Base-by-base conservation (phyloP, 2,113 vertebrate genomes). In the Spea bombifrons region DNA sequence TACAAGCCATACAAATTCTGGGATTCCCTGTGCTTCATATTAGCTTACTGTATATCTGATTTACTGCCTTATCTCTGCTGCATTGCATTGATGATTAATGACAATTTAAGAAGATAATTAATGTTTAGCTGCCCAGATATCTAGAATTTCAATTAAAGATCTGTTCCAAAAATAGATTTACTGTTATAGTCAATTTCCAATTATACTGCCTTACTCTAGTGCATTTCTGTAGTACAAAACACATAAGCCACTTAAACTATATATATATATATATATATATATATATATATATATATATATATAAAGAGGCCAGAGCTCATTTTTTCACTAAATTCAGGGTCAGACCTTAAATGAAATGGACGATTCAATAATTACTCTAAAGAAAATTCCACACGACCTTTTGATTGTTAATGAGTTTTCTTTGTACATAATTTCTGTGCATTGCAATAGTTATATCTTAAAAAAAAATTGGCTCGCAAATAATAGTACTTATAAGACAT, bases 81-180 rank as follows among this genome's bases (percentile, higher is more conserved):
- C 0, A 0, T 30, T 84, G 73, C 0, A 0, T 30, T n/a, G 1
- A 81, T 87, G 85, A 89, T 89, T 90, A 88, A 87, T 86, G 82
- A 71, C 80, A 86, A 86, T 87, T 88, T 88, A 87, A 85, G 86
- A 82, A 66, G 81, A 83, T 86, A 90, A 92, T 91, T 91, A 90
- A 85, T 89, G 82, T 86, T 87, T 81, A 86, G 81, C 84, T 85
- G 65, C 74, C 63, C 17, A 75, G 84, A 83, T 89, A 82, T 81
- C 53, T 44, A 72, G 69, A 83, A 82, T 89, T 85, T 81, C 88
- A 88, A 90, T 90, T 88, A 90, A 87, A 74, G 47, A 83, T 80
- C 52, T 66, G 76, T 85, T 72, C 73, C 70, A 71, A 80, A 79
- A 75, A 71, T 78, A 83, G 80, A 75, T 83, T 86, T 85, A 82